These are phyloP conservation scores for Hyperoplus lanceolatus DNA, from an alignment of 2,797 vertebrate genomes.

Conservation along the genomic window DNA sequence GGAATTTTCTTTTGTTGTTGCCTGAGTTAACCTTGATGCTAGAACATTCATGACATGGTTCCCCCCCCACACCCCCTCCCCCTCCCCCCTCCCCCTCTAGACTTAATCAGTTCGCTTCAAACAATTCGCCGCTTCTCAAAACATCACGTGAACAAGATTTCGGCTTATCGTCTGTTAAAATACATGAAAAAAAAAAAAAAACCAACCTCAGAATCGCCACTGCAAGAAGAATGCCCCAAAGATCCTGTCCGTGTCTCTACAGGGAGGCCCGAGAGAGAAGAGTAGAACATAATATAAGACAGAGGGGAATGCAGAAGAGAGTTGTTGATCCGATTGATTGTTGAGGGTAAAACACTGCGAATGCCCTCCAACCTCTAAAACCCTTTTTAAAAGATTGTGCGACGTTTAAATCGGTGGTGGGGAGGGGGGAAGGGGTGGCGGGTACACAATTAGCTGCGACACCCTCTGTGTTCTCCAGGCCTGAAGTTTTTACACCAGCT, in stretches of 20 bases:
- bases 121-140: slow-evolving; percentile 20
- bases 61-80: neutral
- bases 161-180: too few relatives aligned
- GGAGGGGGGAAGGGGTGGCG: too few relatives aligned
- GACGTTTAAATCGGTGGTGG: slow-evolving; percentile 10
- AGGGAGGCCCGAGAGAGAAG: slow-evolving; percentile 33
- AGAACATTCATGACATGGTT: slow-evolving; percentile 57
- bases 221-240: slow-evolving; percentile 69
- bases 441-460: slow-evolving; percentile 16
- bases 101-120: slow-evolving; percentile 25
- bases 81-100: neutral
- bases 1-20: slow-evolving; percentile 34
- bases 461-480: slow-evolving; percentile 14
- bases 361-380: slow-evolving; percentile 37
- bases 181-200: too few relatives aligned
- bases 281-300: neutral
- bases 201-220: slow-evolving; percentile 41
- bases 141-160: slow-evolving; percentile 38
- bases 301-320: slow-evolving; percentile 53
- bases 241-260: slow-evolving; percentile 66
- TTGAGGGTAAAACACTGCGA: slow-evolving; percentile 21
- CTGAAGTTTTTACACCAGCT: slow-evolving; percentile 7
- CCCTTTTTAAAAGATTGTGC: slow-evolving; percentile 22
- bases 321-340: slow-evolving; percentile 32
- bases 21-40: slow-evolving; percentile 80